These are phyloP conservation scores for Idaea biselata DNA, from an alignment of 2,888 invertebrate species.

Conservation along the genomic window DNA sequence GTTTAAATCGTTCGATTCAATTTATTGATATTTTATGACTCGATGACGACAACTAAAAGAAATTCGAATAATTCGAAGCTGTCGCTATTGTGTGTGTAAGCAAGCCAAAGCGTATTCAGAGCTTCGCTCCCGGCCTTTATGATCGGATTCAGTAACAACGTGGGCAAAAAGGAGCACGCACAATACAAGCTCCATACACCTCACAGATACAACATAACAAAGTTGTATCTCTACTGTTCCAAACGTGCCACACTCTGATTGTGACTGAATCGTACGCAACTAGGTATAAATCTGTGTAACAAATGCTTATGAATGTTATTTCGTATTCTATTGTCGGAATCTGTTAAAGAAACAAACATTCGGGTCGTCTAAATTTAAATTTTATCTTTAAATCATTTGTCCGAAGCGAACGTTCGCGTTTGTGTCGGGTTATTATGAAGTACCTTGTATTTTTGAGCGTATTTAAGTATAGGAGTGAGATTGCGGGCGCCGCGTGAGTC, in stretches of 20 bases:
- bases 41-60: slow-evolving; percentile 27
- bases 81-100: neutral
- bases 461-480: slow-evolving; percentile 43
- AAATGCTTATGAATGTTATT: slow-evolving; percentile 24
- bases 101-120: neutral
- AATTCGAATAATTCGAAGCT: slow-evolving; percentile 9
- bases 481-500: slow-evolving; percentile 55
- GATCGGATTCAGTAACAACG: neutral
- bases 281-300: slow-evolving; percentile 16
- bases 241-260: neutral
- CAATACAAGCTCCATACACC: neutral
- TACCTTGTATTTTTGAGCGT: slow-evolving; percentile 46
- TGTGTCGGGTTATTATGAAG: slow-evolving; percentile 53
- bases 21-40: slow-evolving; percentile 43
- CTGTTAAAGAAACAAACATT: slow-evolving; percentile 46
- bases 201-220: neutral
- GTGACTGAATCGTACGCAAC: slow-evolving; percentile 1
- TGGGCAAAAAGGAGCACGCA: neutral
- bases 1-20: slow-evolving; percentile 45
- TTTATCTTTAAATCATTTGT: slow-evolving; percentile 49
- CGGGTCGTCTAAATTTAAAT: slow-evolving; percentile 51
- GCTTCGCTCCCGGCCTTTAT: neutral
- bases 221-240: neutral
- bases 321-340: slow-evolving; percentile 42
- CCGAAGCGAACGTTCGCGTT: slow-evolving; percentile 42